These are phyloP conservation scores for Leptopilina syphax DNA, from an alignment of 2,888 invertebrate species.

Conservation along the genomic window DNA sequence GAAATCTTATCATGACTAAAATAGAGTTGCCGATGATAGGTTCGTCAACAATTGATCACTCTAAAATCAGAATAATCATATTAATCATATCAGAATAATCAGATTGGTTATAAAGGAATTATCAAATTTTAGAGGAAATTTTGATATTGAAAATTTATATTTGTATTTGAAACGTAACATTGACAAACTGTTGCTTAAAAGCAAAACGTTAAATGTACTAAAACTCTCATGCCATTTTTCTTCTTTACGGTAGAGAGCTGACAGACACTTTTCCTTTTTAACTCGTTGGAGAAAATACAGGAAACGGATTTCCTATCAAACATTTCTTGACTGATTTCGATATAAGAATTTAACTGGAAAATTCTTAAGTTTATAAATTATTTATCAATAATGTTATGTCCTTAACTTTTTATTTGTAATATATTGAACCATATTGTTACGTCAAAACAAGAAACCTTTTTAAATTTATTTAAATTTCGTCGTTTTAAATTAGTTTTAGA, in stretches of 20 bases:
- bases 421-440: too few relatives aligned
- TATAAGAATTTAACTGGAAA: neutral
- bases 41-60: constrained; percentile 4
- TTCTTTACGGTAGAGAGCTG: constrained; percentile 53
- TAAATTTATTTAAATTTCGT: too few relatives aligned
- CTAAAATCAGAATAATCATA: too few relatives aligned
- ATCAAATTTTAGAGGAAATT: too few relatives aligned
- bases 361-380: neutral
- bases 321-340: constrained; percentile 15
- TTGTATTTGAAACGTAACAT: too few relatives aligned
- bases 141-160: too few relatives aligned
- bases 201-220: neutral
- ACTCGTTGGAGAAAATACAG: constrained; percentile 61
- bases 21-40: neutral
- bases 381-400: too few relatives aligned
- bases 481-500: too few relatives aligned
- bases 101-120: too few relatives aligned
- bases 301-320: constrained; percentile 60
- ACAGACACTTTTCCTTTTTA: constrained; percentile 61
- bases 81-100: too few relatives aligned
- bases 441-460: too few relatives aligned
- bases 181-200: neutral
- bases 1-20: neutral
- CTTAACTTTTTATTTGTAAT: too few relatives aligned
- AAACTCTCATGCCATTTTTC: constrained; percentile 52